These are phyloP conservation scores for Hedya salicella DNA, from an alignment of 2,888 invertebrate species.

Conservation along the genomic window DNA sequence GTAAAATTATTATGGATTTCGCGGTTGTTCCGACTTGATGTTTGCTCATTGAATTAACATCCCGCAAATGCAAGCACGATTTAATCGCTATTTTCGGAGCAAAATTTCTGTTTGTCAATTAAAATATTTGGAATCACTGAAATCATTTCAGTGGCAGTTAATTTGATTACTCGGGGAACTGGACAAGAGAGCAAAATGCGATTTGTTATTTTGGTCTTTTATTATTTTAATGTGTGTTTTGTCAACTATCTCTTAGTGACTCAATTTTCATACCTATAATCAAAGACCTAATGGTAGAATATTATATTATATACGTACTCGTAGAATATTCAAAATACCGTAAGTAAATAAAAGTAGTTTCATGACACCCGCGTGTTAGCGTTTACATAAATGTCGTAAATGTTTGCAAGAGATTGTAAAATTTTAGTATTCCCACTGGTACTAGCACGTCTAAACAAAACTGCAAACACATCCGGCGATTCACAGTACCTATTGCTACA, in stretches of 20 bases:
- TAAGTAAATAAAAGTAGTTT: constrained; percentile 10
- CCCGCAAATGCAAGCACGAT: constrained; percentile 78
- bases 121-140: constrained; percentile 81
- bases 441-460: neutral
- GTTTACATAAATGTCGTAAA: constrained; percentile 9
- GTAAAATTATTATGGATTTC: constrained; percentile 53
- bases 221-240: constrained; percentile 26
- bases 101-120: constrained; percentile 82
- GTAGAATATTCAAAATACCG: neutral
- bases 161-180: constrained; percentile 71
- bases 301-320: too few species aligned
- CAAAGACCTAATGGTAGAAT: too few species aligned
- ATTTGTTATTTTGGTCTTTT: constrained; percentile 54
- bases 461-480: neutral
- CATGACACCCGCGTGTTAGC: neutral
- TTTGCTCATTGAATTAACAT: constrained; percentile 79
- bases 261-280: too few species aligned
- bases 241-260: neutral
- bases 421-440: constrained; percentile 3
- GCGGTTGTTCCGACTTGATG: constrained; percentile 68
- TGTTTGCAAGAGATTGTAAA: constrained; percentile 3
- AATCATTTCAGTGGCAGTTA: constrained; percentile 78
- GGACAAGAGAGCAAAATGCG: constrained; percentile 63
- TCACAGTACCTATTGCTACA: neutral
- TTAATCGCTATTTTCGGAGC: constrained; percentile 76